Evolutionary conservation across 2,113 vertebrate species (phyloP), one percentile per base, ranked within the genome.

Genomic region (Phaethornis superciliosus): DNA sequence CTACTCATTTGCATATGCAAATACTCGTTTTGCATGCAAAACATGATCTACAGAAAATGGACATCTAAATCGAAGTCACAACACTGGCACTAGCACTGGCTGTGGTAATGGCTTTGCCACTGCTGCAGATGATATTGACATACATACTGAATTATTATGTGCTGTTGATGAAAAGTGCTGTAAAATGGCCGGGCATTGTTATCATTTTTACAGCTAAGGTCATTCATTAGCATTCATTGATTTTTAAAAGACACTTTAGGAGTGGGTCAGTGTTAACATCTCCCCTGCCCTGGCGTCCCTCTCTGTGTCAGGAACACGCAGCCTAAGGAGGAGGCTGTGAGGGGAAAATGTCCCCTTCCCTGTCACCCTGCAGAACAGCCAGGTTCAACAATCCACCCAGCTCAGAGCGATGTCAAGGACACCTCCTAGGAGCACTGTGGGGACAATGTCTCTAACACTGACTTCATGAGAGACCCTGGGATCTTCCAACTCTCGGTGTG

Each of bases 1-100:
- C 83, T 94, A 10, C 40, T 55, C 52, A 83, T 97, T 89, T 97
- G 93, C 94, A 96, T 93, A 94, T 2, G 17, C 94, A 95, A 97
- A 91, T 88, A 88, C 68, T 81, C 47, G 23, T 85, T 95, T 78
- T 77, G 89, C 71, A 91, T 91, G 79, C 89, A 88, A 94, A 91
- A 88, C 33, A 33, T n/a, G 79, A 78, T 77, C 93, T 95, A 77
- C 85, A 71, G 79, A 21, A 93, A 83, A 77, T 4, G 56, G 91
- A 78, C 91, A 79, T 91, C 82, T 67, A 74, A 83, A 88, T 63
- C 4, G 13, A 81, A 85, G 89, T 13, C 68, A 3, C 89, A 10
- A 14, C 2, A 4, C 47, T 1, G 17, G 55, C 23, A n/a, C 49
- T 12, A n/a, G 75, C 56, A 4, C 64, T 11, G 15, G 42, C 63